These are phyloP conservation scores for Caenorhabditis remanei DNA, from an alignment of 1,140 invertebrate genomes.

Conservation along the genomic window DNA sequence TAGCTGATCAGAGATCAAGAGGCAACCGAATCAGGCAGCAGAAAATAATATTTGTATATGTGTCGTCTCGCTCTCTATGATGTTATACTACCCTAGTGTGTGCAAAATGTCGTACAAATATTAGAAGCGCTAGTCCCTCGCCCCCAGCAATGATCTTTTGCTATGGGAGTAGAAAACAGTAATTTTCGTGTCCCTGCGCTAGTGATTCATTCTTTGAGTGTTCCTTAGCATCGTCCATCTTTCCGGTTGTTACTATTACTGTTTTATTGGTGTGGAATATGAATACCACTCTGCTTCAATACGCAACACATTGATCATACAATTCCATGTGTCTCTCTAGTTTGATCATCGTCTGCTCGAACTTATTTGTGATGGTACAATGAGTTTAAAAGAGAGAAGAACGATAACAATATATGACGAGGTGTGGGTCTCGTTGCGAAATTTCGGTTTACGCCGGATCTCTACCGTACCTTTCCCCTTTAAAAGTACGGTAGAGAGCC, in stretches of 20 bases:
- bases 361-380: too few species aligned
- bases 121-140: constrained; percentile 3
- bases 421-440: too few species aligned
- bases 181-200: not conserved
- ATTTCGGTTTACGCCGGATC: too few species aligned
- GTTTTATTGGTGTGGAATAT: too few species aligned
- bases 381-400: too few species aligned
- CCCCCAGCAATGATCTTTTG: not conserved
- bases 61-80: not conserved
- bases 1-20: constrained; percentile 31
- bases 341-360: not conserved
- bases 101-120: constrained; percentile 7
- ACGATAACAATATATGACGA: too few species aligned
- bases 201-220: not conserved
- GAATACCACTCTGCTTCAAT: too few species aligned
- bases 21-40: constrained; percentile 5
- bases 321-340: not conserved
- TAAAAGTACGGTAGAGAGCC: too few species aligned
- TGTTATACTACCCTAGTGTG: constrained; percentile 21
- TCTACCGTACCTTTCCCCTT: too few species aligned
- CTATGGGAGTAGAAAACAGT: not conserved
- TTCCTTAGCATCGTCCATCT: not conserved
- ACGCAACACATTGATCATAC: too few species aligned
- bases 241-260: not conserved
- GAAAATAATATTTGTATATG: constrained; percentile 38